Evolutionary conservation across 2,113 vertebrate genomes (phyloP).

Genomic region (Siniperca chuatsi): DNA sequence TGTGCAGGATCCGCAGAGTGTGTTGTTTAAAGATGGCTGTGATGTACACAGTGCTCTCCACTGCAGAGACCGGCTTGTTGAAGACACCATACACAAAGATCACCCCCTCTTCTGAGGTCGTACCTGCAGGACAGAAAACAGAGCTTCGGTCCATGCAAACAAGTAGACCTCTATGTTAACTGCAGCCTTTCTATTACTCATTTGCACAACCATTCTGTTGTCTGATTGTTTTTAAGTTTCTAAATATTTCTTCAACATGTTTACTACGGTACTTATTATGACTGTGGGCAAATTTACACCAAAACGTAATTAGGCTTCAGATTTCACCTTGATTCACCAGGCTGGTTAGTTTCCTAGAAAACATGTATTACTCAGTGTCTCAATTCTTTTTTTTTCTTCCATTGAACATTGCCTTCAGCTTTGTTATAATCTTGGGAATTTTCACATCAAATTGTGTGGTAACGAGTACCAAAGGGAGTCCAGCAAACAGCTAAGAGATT

Average conservation of each 20-base stretch:
- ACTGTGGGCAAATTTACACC: background rate
- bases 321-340: background rate
- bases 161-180: background rate
- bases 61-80: constrained; percentile 73
- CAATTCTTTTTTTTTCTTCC: background rate
- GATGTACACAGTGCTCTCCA: constrained; percentile 79
- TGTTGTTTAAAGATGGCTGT: constrained; percentile 86
- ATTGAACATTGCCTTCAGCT: constrained; percentile 15
- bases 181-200: background rate
- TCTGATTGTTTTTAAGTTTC: background rate
- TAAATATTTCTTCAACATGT: background rate
- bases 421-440: background rate
- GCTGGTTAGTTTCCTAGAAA: background rate
- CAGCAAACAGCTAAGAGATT: background rate
- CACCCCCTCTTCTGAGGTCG: constrained; percentile 85
- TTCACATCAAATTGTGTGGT: background rate
- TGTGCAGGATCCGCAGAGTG: constrained; percentile 76
- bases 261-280: background rate
- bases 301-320: background rate
- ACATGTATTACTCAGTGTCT: background rate
- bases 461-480: constrained; percentile 12
- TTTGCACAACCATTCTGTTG: background rate
- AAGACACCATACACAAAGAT: constrained; percentile 82
- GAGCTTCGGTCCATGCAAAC: background rate
- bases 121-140: constrained; percentile 70